Conservation (phyloP, 1,140 invertebrate genomes). For the Aphis gossypii region DNA sequence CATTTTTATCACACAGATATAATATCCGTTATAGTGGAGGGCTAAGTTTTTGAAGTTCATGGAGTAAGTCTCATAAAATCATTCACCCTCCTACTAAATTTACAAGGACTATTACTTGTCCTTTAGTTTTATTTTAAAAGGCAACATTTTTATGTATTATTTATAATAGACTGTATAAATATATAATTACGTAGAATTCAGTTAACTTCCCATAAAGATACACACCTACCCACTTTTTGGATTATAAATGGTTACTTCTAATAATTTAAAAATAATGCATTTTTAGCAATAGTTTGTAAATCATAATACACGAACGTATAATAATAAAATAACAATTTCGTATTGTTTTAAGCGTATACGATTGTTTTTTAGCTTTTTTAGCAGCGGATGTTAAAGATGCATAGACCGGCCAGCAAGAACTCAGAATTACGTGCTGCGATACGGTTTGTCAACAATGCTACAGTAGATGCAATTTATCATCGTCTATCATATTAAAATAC, state of each 20-base stretch:
- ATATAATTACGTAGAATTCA: too few relatives aligned
- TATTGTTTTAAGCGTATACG: too few relatives aligned
- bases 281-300: too few relatives aligned
- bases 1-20: background rate
- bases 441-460: background rate
- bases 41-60: background rate
- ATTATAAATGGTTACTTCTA: too few relatives aligned
- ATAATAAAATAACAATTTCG: too few relatives aligned
- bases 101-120: background rate
- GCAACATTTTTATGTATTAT: too few relatives aligned
- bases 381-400: background rate
- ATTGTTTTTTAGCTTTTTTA: background rate
- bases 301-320: too few relatives aligned
- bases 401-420: background rate
- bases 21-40: background rate
- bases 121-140: background rate
- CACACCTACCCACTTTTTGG: too few relatives aligned
- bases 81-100: background rate
- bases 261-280: too few relatives aligned
- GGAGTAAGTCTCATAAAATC: background rate
- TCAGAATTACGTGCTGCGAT: background rate
- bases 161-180: too few relatives aligned
- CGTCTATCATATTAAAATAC: background rate
- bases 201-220: too few relatives aligned
- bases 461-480: background rate